Evolutionary conservation across 2,797 vertebrate genomes (phyloP), one percentile per base, ranked within the genome.

Genomic region (Falco cherrug): DNA sequence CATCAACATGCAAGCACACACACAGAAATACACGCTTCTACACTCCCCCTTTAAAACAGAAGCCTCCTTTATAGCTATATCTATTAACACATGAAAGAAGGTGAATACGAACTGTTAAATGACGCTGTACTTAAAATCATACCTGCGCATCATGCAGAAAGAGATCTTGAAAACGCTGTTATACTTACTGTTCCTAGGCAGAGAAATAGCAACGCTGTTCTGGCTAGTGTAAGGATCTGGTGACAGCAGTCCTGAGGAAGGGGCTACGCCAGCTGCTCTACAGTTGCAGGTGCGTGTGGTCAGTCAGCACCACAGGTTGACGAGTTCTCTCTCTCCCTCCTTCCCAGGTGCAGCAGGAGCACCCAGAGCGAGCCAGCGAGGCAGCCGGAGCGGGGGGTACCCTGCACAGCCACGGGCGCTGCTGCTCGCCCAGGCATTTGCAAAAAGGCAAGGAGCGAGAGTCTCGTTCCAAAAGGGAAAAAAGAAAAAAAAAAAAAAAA

Each of bases 101-200:
- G 57, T 79, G 90, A 87, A 63, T 14, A 64, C 2, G 25, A 85
- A 59, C 70, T 68, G 89, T 76, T 82, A 87, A 84, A 95, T 8
- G 18, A 91, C 1, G 54, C 68, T 90, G 60, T 82, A 94, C 93
- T 90, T 57, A 33, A 94, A 89, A 74, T 6, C 43, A 4, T 59
- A 80, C 87, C 87, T 87, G 63, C 7, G 13, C 81, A 60, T 51
- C 95, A 86, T 94, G 95, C 95, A 91, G 84, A 59, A 85, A 80
- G 45, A 43, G n/a, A 26, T 9, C 48, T 85, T 13, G 7, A 85
- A 87, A 86, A 64, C 16, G 61, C 57, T 37, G 6, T 82, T 59
- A 78, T 94, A 98, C 98, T 98, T 85, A 98, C 98, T 95, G 87
- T 93, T 96, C 90, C 92, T 47, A 71, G 92, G 95, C 94, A 91